These are phyloP conservation scores for Lepidonotus clava DNA, from an alignment of 2,888 invertebrate genomes.

Conservation along the genomic window DNA sequence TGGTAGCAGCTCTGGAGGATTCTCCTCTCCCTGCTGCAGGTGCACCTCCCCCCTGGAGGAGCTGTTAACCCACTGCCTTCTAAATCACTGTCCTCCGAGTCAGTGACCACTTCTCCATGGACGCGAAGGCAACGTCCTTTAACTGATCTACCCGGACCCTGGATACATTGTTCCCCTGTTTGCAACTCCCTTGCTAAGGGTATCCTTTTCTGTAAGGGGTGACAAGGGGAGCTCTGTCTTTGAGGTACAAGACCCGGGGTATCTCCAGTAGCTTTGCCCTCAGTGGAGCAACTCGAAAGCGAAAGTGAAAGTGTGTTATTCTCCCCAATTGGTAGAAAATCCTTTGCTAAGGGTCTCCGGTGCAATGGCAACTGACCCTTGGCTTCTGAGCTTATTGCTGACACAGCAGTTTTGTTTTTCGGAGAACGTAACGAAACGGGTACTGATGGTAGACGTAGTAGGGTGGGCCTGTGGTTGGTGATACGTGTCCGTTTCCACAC, in stretches of 20 bases:
- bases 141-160: not conserved
- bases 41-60: not conserved
- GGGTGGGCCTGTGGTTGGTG: not conserved
- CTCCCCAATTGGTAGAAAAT: too few relatives aligned
- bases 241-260: too few relatives aligned
- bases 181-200: too few relatives aligned
- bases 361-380: too few relatives aligned
- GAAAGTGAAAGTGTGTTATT: too few relatives aligned
- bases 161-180: not conserved
- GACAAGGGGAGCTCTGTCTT: too few relatives aligned
- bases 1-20: conserved; percentile 10
- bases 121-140: not conserved
- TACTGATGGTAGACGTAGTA: conserved; percentile 9
- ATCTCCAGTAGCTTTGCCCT: too few relatives aligned
- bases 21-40: conserved; percentile 24
- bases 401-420: not conserved
- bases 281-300: too few relatives aligned
- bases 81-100: not conserved
- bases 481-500: conserved; percentile 15
- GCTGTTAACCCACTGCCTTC: not conserved
- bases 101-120: not conserved
- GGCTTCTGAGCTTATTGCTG: too few relatives aligned
- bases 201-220: too few relatives aligned
- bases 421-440: too few relatives aligned
- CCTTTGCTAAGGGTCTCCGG: too few relatives aligned